Evolutionary conservation across 2,113 vertebrate species (phyloP), one percentile per base, ranked within the genome.

Genomic region (Oreochromis tanganicae): DNA sequence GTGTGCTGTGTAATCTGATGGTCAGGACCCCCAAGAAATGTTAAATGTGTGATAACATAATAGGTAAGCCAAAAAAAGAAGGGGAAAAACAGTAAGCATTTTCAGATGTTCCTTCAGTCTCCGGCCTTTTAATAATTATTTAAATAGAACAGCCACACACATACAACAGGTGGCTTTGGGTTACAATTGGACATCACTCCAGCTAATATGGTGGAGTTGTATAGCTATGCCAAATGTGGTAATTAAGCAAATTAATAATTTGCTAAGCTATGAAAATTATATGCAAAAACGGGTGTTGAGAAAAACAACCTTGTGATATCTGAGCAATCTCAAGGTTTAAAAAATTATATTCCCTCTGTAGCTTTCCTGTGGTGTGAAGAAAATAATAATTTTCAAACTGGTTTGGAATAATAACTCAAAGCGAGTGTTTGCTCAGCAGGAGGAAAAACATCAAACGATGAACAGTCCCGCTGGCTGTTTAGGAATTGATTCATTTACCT

Each of bases 401-500:
- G 12, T 86, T 66, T 79, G 55, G 71, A 46, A 79, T 29, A 59
- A 75, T 82, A 78, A 9, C 12, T 87, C 80, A 43, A 59, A 43
- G 7, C 29, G 19, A 80, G 57, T 56, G 50, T 83, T 85, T 85
- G 43, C 85, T 87, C 85, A 81, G 85, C 81, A 57, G 80, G 55
- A 81, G 90, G 63, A 78, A 80, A 50, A 11, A 55, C 81, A 75
- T 56, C 27, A 90, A 80, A 85, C 4, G 21, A 12, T 27, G 17
- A 80, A 38, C 0, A 13, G 59, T 48, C 48, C 83, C 16, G 4
- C 83, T 32, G 50, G 82, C 41, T 83, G 55, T 57, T 71, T 34
- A 43, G 50, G 68, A 83, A 84, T 85, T 78, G 71, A 89, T 87
- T 43, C 14, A 73, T 91, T 79, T 85, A 61, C 6, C 86, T 46